Base-by-base conservation (phyloP, 2,113 vertebrate species). In the Urocynchramus pylzowi region DNA sequence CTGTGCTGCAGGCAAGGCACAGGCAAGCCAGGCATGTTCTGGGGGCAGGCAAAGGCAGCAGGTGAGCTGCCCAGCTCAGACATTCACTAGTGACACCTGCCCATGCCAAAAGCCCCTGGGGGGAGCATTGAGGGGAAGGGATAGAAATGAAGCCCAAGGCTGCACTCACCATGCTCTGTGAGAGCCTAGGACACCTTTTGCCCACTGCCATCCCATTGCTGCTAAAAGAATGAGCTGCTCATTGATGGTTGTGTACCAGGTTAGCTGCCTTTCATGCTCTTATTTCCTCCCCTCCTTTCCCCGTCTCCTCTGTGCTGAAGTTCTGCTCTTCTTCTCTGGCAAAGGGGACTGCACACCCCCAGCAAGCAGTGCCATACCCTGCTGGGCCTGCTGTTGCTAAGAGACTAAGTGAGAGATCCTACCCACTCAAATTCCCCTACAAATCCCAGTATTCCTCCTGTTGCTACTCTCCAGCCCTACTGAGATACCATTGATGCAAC, bases 361-460 rank as follows among this genome's bases (percentile, higher is more conserved):
- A 91, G 54, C 57, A 67, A 63, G 20, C 60, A 79, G 37, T 45
- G 77, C 71, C 49, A 26, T 26, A 76, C 44, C 49, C 7, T 60
- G 0, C 60, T 80, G 78, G 90, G 52, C 56, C 19, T 71, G 24
- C 67, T 87, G 94, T 87, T 96, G 69, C 91, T 91, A 96, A 91
- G 91, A 97, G 69, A 97, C 92, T 50, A 21, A 89, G 37, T 7
- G 78, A 75, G 64, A 76, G 53, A 81, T 84, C 78, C 71, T 88
- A 45, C 81, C 78, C 57, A 83, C 95, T 93, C 70, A 24, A 5
- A 76, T 91, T 91, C 41, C 84, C 81, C 81, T 45, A 54, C 18
- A 2, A 35, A 67, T 78, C 44, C 44, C 54, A 87, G 0, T 53
- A 69, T 65, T 91, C 54, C 35, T 89, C 57, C 71, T 57, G 11